A percentile compares a stretch with the other conserved stretches of the same genome.
phyloP scores from a whole-genome alignment of 1,140 invertebrate species.

The Pseudomyrmex concolor region DNA sequence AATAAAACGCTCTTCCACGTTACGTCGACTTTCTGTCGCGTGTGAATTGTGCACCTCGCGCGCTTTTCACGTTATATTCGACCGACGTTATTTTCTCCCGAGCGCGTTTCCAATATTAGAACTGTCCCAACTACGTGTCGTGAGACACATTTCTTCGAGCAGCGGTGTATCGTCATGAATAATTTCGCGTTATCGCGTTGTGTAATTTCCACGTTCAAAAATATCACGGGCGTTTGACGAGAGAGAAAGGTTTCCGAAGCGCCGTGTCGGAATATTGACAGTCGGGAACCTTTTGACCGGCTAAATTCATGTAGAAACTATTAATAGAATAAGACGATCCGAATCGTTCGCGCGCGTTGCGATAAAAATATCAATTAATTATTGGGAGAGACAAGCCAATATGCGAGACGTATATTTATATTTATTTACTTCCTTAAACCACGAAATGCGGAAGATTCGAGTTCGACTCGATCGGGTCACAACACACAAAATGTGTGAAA shows the following conservation, averaged over 20 bases:
- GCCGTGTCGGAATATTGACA: too few species aligned
- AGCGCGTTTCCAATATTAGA: slow-evolving; percentile 48
- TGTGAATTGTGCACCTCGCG: slow-evolving; percentile 22
- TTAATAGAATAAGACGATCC: background rate
- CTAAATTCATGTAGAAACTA: background rate
- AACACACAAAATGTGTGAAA: background rate
- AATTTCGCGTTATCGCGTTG: slow-evolving; percentile 18
- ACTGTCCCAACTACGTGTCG: slow-evolving; percentile 6
- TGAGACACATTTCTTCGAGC: background rate
- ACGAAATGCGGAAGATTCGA: too few species aligned
- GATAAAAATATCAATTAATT: too few species aligned
- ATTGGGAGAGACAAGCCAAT: too few species aligned
- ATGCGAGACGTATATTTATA: too few species aligned
- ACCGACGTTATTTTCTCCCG: slow-evolving; percentile 16
- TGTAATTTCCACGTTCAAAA: background rate
- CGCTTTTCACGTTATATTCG: slow-evolving; percentile 29
- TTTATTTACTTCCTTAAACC: too few species aligned
- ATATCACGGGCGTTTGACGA: slow-evolving; percentile 12
- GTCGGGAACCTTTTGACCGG: too few species aligned
- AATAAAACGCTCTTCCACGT: background rate
- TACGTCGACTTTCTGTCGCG: background rate
- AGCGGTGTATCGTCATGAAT: slow-evolving; percentile 35
- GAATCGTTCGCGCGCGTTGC: too few species aligned
- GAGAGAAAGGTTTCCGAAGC: background rate
- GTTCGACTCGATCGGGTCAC: too few species aligned